Evolutionary conservation across 1,140 invertebrate species (phyloP), one percentile per base, ranked within the genome.

Genomic region (Brachionus rubens): DNA sequence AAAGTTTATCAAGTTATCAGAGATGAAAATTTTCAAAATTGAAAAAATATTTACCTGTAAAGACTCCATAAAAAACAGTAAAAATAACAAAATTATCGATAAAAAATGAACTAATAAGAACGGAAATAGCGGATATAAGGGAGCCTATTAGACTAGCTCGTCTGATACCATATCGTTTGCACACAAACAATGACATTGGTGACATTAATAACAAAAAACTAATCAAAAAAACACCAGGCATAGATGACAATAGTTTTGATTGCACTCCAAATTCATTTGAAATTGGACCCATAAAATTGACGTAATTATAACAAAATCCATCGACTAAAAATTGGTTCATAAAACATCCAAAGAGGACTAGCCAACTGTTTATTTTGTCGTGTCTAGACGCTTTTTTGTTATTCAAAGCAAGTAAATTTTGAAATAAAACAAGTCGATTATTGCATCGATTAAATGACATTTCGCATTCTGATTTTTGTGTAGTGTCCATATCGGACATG

Each of bases 41-140:
- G n/a, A n/a, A n/a, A n/a, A n/a, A n/a, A n/a, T n/a, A n/a, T n/a
- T 65, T 65, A 65, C 59, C 59, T 36, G 46, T 50, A 24, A 72
- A 36, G 33, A 72, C 40, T 24, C 68, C 68, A 40, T 50, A 72
- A 28, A 72, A 72, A 16, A 72, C 14, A 21, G 9, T 72, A 54
- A 72, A 72, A 19, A 50, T 24, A 33, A 52, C 26, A 50, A 72
- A 72, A 28, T 54, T 72, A 54, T 72, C 19, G 3, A 36, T 6
- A 41, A 50, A 48, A 24, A 72, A 47, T 2, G 43, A 72, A 30
- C 68, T 50, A 24, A 50, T 54, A 3, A 72, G 7, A 28, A 72
- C 12, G 19, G 68, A 72, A 33, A 72, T 14, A 24, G 68, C 12
- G 7, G 68, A 28, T 24, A 72, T 16, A 16, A 30, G 10, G 19